Base-by-base conservation (phyloP, 2,888 invertebrate species). In the Ptilodon capucinus region DNA sequence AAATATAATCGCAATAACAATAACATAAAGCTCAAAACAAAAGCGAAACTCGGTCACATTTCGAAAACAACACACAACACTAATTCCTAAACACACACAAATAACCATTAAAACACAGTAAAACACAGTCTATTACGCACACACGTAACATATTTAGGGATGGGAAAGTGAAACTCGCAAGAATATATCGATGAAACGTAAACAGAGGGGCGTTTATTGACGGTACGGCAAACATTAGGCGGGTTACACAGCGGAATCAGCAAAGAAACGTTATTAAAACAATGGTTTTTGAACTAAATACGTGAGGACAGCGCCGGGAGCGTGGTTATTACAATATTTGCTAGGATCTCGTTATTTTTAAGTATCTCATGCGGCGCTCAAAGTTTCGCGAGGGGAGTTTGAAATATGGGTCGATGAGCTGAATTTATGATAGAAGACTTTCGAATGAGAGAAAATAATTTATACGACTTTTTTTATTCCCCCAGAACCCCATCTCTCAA, bases 341-440 rank as follows among this genome's bases (percentile, higher is more conserved):
- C 85, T 81, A 78, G 84, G 74, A 84, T 89, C 84, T 87, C 91
- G 89, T 91, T 91, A 91, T 88, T 91, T 91, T 91, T 91, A 91
- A 91, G 90, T 86, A 88, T 88, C 86, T 70, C 58, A 81, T 68
- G 69, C 63, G 86, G 72, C 71, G 74, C 79, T 76, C 81, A 87
- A 87, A 81, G 68, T 84, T 80, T 76, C 51, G 60, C 50, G 58
- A 55, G 60, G 59, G 66, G 55, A 25, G 44, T 46, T 49, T 66
- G 50, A 64, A 60, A 63, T 63, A 59, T 57, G 52, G 46, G 40
- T 42, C 46, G 57, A 54, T 54, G 58, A 48, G 42, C 47, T 40
- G 51, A 65, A 65, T 65, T 64, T 60, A 64, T 65, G 63, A 60
- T 60, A 65, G 60, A 65, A 63, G 60, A 58, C 52, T 54, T 65